Evolutionary conservation across 2,888 invertebrate genomes (phyloP).

Genomic region (Pollenia angustigena): DNA sequence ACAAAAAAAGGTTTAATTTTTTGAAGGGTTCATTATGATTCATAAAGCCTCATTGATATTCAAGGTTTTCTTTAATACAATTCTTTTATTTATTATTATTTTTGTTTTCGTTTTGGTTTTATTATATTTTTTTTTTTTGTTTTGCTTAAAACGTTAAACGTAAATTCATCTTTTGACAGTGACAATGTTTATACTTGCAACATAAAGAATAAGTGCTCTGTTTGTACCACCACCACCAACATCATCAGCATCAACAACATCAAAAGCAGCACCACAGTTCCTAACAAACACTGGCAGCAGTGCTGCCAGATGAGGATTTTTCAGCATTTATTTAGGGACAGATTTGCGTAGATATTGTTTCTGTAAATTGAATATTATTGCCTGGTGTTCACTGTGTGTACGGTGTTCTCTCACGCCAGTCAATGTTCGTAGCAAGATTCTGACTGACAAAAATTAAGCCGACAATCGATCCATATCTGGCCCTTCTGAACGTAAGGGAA

Average conservation of each 20-base stretch:
- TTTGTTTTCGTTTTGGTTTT: conserved; percentile 29
- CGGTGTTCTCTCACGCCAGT: too few relatives aligned
- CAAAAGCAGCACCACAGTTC: conserved; percentile 16
- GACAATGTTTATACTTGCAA: conserved; percentile 65
- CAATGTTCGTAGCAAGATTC: too few relatives aligned
- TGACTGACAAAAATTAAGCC: too few relatives aligned
- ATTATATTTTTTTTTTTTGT: conserved; percentile 4
- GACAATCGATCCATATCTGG: too few relatives aligned
- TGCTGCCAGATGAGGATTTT: background rate
- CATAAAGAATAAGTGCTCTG: conserved; percentile 60
- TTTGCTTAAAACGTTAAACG: conserved; percentile 62
- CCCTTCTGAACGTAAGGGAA: too few relatives aligned
- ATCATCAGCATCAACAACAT: conserved; percentile 39
- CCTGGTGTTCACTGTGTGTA: too few relatives aligned
- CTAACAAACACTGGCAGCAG: conserved; percentile 23
- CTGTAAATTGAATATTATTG: too few relatives aligned
- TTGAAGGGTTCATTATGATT: conserved; percentile 71
- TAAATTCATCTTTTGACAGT: conserved; percentile 69
- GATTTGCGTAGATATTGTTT: too few relatives aligned
- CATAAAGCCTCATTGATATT: conserved; percentile 71
- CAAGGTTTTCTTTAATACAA: conserved; percentile 69
- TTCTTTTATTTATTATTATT: conserved; percentile 66
- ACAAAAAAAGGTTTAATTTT: conserved; percentile 60
- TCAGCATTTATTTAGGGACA: too few relatives aligned
- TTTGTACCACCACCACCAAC: conserved; percentile 60